Evolutionary conservation across 1,140 invertebrate species (phyloP), one percentile per base, ranked within the genome.

Genomic region (Calliphora vicina): DNA sequence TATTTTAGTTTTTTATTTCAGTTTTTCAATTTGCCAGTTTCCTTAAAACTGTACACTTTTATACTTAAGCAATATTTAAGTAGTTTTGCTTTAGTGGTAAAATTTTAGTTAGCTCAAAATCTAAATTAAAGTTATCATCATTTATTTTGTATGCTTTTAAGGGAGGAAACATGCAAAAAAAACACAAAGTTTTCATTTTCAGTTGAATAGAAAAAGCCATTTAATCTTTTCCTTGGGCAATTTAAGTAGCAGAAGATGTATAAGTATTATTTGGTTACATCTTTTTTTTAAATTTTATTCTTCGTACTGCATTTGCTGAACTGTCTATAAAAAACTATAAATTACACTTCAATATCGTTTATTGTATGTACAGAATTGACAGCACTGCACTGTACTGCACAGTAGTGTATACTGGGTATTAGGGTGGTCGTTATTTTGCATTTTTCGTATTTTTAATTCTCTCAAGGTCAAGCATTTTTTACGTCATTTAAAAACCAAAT

Each of bases 331-430:
- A 76, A 42, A 12, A 45, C 74, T 45, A 78, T 78, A 78, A 78
- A 78, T 78, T 78, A 45, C 74, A 78, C 20, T 78, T 78, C 35
- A 78, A 43, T 78, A 78, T 78, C 74, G 74, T 45, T 78, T 78
- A 78, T 78, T 78, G n/a, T 43, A 8, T 43, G 23, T 13, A 67
- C 61, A 67, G 5, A 12, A 8, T 23, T 67, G 61, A 67, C 61
- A 67, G 61, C 2, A 67, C n/a, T 67, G 61, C 61, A 67, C 61
- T 20, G 61, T 23, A 67, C 23, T 57, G 0, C 13, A 57, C 12
- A 57, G 5, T 15, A 6, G 42, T 43, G 42, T n/a, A n/a, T n/a
- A n/a, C n/a, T n/a, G n/a, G n/a, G n/a, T n/a, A n/a, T n/a, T n/a
- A n/a, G n/a, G n/a, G n/a, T n/a, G n/a, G n/a, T n/a, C n/a, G n/a